Base-by-base conservation (phyloP, 2,888 invertebrate genomes). In the Epiblema foenella region DNA sequence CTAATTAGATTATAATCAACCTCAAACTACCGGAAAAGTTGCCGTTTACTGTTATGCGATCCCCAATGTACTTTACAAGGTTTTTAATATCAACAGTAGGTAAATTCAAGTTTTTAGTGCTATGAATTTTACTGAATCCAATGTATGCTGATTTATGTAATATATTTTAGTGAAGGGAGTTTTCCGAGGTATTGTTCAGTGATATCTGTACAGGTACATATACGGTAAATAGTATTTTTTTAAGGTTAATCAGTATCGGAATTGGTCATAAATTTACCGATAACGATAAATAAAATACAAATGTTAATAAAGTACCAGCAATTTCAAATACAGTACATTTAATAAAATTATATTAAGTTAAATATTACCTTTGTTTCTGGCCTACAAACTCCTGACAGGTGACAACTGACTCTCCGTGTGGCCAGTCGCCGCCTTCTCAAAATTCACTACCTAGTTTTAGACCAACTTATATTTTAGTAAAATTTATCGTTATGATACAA, bases 1-100 rank as follows among this genome's bases (percentile, higher is more conserved):
- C n/a, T 18, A 56, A n/a, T 20, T 11, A 10, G 33, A 37, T 46
- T 18, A 52, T 29, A 24, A 58, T 54, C 37, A 66, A 37, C 60
- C 66, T 69, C 69, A 64, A 65, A 54, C 9, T 9, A 29, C 62
- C 69, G 69, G 65, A 65, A 73, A 62, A 69, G 60, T 56, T 37
- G 15, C 46, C 56, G 54, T 54, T 62, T 57, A 60, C 62, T 42
- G 9, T 17, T 57, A 49, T 37, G 63, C 24, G 49, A 63, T n/a
- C n/a, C 17, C 20, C 11, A 24, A 37, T 49, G 57, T 51, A 39
- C 24, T 69, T 58, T 18, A 42, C 51, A 65, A 46, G 70, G 70
- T 46, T 70, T 70, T 65, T 37, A 12, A 39, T 65, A 42, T 20
- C 5, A 18, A 57, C 60, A 52, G 24, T 24, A 24, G 24, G 58